Conservation (phyloP, 1,140 invertebrate genomes). For the Daktulosphaira vitifoliae region DNA sequence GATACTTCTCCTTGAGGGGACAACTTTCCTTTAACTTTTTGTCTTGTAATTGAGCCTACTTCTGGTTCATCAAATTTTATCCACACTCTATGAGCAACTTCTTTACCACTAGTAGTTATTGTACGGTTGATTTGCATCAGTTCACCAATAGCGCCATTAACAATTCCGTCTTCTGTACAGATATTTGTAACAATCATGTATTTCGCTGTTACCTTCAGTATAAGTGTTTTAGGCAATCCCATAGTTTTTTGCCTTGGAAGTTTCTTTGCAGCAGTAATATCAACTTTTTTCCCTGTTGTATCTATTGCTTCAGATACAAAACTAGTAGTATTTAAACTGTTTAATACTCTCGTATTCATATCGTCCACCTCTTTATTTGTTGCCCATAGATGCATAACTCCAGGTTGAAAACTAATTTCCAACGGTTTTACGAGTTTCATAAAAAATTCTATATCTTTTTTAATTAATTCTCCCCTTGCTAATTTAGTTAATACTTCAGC, state of each 20-base stretch:
- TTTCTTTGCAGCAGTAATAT: conserved; percentile 2
- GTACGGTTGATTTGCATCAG: not conserved
- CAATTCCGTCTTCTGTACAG: conserved; percentile 42
- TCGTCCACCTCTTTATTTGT: conserved; percentile 8
- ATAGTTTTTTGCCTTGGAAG: not conserved
- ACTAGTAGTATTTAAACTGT: not conserved
- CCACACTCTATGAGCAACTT: not conserved
- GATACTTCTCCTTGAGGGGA: not conserved
- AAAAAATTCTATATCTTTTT: conserved; percentile 15
- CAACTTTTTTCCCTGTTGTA: not conserved
- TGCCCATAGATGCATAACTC: not conserved
- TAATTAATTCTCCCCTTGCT: conserved; percentile 27
- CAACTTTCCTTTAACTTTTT: not conserved
- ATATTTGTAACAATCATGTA: conserved; percentile 44
- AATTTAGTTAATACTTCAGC: conserved; percentile 37
- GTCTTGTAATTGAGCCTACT: not conserved
- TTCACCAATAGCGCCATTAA: conserved; percentile 41
- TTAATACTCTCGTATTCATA: not conserved
- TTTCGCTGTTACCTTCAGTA: conserved; percentile 6
- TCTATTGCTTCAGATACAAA: not conserved
- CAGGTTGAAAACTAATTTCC: not conserved
- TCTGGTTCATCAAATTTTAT: conserved; percentile 4
- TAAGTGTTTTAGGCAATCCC: not conserved
- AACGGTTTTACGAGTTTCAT: not conserved
- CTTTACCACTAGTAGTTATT: not conserved